phyloP scores from a whole-genome alignment of 2,113 vertebrate genomes.

The Actenoides hombroni region DNA sequence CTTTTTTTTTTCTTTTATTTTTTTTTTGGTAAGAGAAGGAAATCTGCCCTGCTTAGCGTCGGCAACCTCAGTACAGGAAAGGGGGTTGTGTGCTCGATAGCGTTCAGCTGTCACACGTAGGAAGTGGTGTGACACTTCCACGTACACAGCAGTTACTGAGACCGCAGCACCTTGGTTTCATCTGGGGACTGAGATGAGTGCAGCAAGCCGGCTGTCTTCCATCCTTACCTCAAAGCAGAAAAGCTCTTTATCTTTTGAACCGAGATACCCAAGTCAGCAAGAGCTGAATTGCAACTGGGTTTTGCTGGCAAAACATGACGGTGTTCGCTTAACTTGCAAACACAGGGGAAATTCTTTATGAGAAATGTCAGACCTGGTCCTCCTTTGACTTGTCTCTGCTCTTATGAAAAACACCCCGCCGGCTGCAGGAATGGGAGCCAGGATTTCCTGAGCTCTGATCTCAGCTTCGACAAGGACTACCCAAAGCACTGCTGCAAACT shows the following conservation, averaged over 20 bases:
- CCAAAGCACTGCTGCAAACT: background rate
- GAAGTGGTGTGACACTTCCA: background rate
- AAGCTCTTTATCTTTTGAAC: background rate
- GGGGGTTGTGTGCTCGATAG: background rate
- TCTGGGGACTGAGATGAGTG: fast-evolving
- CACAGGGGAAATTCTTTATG: background rate
- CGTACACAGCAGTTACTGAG: background rate
- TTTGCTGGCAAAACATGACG: fast-evolving
- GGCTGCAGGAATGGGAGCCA: background rate
- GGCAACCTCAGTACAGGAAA: background rate
- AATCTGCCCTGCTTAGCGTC: background rate
- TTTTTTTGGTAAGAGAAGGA: background rate
- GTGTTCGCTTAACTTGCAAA: background rate
- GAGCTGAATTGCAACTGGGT: background rate
- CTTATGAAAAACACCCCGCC: fast-evolving
- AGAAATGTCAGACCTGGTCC: background rate
- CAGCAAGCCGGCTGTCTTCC: background rate
- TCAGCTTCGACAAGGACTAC: background rate
- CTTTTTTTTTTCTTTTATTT: background rate
- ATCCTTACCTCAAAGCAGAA: background rate
- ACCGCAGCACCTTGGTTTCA: background rate
- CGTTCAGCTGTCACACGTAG: fast-evolving
- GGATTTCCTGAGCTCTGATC: background rate
- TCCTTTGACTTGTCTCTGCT: background rate
- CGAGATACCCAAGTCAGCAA: background rate